Conservation (phyloP, 2,888 invertebrate genomes). For the Xestia c-nigrum region DNA sequence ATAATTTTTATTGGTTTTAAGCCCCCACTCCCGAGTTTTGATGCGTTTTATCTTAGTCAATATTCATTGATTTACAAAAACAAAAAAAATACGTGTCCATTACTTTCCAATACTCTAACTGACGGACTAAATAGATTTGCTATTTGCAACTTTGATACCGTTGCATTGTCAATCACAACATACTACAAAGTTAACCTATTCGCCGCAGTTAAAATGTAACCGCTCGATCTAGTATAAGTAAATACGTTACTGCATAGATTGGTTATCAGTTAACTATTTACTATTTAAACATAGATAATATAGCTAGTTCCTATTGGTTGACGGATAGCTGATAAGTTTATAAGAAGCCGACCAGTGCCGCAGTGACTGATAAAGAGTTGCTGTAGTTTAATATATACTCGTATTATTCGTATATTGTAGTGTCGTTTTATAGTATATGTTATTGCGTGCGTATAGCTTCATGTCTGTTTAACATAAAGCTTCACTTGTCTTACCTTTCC, state of each 20-base stretch:
- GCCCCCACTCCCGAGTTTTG: too few relatives aligned
- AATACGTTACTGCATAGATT: slow-evolving; percentile 30
- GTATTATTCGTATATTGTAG: too few relatives aligned
- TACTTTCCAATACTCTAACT: too few relatives aligned
- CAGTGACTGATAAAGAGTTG: slow-evolving; percentile 14
- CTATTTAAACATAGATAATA: slow-evolving; percentile 50
- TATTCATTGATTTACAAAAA: too few relatives aligned
- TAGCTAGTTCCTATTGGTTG: slow-evolving; percentile 17
- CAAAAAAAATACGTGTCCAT: too few relatives aligned
- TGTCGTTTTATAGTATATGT: background rate
- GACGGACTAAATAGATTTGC: too few relatives aligned
- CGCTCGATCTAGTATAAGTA: background rate
- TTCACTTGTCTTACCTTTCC: too few relatives aligned
- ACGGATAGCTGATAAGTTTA: slow-evolving; percentile 2
- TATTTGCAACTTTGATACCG: too few relatives aligned
- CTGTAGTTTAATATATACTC: background rate
- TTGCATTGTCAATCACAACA: background rate
- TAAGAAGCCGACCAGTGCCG: slow-evolving; percentile 32
- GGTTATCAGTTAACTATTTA: slow-evolving; percentile 48
- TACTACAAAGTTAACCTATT: background rate
- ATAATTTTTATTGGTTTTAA: too few relatives aligned
- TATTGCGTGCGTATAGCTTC: background rate
- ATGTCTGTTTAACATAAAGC: background rate
- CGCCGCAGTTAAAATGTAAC: background rate
- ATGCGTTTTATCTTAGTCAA: too few relatives aligned